phyloP scores from a whole-genome alignment of 1,140 invertebrate genomes.

The Asobara japonica region DNA sequence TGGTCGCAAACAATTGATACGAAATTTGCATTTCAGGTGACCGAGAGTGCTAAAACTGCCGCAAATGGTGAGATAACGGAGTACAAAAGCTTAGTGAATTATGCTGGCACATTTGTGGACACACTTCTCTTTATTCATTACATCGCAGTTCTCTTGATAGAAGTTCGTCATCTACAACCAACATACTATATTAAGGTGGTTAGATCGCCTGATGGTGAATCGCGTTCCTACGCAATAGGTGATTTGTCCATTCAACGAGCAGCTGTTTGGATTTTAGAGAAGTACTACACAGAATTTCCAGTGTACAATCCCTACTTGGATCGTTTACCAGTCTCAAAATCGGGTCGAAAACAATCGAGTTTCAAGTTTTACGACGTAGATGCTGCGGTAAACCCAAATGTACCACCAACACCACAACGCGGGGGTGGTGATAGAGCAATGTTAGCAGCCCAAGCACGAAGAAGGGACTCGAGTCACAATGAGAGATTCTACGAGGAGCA shows the following conservation, averaged over 20 bases:
- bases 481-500: constrained; percentile 98
- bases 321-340: constrained; percentile 86
- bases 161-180: constrained; percentile 90
- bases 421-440: constrained; percentile 74
- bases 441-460: constrained; percentile 76
- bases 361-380: constrained; percentile 99
- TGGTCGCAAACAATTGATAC: background rate
- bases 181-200: constrained; percentile 92
- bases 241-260: constrained; percentile 94
- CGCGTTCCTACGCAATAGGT: constrained; percentile 86
- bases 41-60: constrained; percentile 79
- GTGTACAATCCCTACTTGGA: constrained; percentile 97
- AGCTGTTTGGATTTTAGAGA: constrained; percentile 92
- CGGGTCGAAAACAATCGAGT: constrained; percentile 80
- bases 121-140: constrained; percentile 96
- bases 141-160: constrained; percentile 90
- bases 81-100: constrained; percentile 87
- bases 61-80: constrained; percentile 81
- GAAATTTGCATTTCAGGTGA: constrained; percentile 70
- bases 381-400: constrained; percentile 76
- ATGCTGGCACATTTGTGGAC: constrained; percentile 90
- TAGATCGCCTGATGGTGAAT: constrained; percentile 93
- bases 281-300: constrained; percentile 95
- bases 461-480: constrained; percentile 91
- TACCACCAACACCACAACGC: constrained; percentile 68